Evolutionary conservation across 2,113 vertebrate genomes (phyloP).

Genomic region (Bagarius yarrelli): DNA sequence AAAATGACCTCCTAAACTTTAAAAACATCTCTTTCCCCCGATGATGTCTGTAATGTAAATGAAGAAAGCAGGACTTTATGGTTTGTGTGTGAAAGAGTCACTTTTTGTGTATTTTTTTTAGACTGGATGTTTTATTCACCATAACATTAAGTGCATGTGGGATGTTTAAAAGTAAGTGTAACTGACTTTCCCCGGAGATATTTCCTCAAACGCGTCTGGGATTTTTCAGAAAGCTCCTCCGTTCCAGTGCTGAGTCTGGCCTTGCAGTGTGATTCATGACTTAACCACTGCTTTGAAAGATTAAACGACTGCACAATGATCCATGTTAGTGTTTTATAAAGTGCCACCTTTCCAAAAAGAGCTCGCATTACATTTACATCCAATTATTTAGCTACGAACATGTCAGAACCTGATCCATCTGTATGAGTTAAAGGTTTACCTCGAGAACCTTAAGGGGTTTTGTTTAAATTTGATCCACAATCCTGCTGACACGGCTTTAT

Average conservation of each 20-base stretch:
- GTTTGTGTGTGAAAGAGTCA: neutral
- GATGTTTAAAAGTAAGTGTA: slow-evolving; percentile 18
- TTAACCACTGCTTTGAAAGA: neutral
- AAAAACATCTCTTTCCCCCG: neutral
- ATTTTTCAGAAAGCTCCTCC: slow-evolving; percentile 3
- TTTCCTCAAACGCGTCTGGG: neutral
- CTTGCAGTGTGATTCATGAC: slow-evolving; percentile 1
- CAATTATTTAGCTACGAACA: neutral
- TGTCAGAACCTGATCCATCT: neutral
- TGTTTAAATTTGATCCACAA: neutral
- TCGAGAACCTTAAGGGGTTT: neutral
- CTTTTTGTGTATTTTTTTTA: neutral
- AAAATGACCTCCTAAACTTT: too few species aligned
- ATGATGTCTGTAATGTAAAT: neutral
- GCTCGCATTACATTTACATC: neutral
- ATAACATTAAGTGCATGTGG: neutral
- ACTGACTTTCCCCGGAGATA: neutral
- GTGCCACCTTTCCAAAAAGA: neutral
- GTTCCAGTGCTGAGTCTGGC: neutral
- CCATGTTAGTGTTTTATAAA: neutral
- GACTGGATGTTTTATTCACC: slow-evolving; percentile 8
- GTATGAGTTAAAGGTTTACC: neutral
- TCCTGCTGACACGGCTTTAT: too few species aligned
- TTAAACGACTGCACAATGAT: neutral
- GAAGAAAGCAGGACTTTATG: slow-evolving; percentile 1